Evolutionary conservation across 2,113 vertebrate species (phyloP).

Genomic region (Erinaceus europaeus): DNA sequence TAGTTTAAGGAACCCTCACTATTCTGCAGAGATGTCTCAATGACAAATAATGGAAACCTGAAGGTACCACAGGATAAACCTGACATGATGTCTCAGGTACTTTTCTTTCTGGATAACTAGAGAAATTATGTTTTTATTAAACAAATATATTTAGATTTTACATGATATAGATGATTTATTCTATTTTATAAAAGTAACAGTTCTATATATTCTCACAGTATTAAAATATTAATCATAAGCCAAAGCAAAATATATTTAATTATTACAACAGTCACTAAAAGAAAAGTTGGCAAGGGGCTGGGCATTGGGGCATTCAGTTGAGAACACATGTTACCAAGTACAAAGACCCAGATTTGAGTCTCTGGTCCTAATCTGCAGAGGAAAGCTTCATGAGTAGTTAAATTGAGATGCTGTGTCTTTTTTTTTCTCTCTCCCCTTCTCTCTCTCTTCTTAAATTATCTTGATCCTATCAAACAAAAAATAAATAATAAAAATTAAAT

Average conservation of each 20-base stretch:
- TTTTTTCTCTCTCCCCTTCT: too few relatives aligned
- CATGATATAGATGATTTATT: neutral
- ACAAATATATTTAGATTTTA: neutral
- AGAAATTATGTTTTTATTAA: neutral
- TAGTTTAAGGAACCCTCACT: neutral
- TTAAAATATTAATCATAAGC: neutral
- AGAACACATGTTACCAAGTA: too few relatives aligned
- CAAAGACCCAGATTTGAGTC: too few relatives aligned
- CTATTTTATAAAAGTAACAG: neutral
- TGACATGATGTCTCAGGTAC: neutral
- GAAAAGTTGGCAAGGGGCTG: neutral
- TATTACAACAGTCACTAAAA: neutral
- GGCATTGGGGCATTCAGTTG: too few relatives aligned
- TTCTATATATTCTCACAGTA: neutral
- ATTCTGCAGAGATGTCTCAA: neutral
- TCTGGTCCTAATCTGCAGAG: too few relatives aligned
- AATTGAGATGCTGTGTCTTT: too few relatives aligned
- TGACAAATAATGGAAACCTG: neutral
- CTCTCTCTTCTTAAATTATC: too few relatives aligned
- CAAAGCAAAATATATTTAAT: neutral
- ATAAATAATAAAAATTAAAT: too few relatives aligned
- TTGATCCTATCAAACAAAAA: too few relatives aligned
- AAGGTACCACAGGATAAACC: neutral
- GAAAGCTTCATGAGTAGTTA: too few relatives aligned
- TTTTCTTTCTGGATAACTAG: neutral